Evolutionary conservation across 2,113 vertebrate genomes (phyloP).

Genomic region (Tenebrosternarchus preto): DNA sequence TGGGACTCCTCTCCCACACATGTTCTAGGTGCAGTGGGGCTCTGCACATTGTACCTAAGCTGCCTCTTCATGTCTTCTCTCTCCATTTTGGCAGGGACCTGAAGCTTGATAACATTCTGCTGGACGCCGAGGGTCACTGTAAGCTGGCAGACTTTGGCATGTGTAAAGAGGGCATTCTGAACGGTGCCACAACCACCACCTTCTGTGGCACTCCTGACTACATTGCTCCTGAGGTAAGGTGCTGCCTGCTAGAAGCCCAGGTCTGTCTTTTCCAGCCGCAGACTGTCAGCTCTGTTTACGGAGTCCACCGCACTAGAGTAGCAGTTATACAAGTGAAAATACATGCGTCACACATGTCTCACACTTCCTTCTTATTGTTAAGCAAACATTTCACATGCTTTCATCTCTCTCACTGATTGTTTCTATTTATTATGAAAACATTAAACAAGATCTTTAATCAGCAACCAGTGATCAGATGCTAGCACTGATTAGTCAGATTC

Average conservation of each 20-base stretch:
- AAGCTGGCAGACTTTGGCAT: constrained; percentile 99
- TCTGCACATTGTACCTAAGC: background rate
- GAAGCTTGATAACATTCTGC: constrained; percentile 98
- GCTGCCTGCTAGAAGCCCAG: background rate
- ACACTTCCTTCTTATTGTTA: background rate
- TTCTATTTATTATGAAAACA: background rate
- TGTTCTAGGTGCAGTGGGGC: background rate
- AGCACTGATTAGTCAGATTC: too few relatives aligned
- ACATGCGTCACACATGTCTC: background rate
- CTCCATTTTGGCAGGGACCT: constrained; percentile 84
- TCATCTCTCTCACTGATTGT: background rate
- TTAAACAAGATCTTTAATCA: background rate
- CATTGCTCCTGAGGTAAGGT: constrained; percentile 92
- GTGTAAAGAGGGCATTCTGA: constrained; percentile 98
- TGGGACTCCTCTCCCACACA: background rate
- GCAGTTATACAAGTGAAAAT: background rate
- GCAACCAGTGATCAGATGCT: too few relatives aligned
- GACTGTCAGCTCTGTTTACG: background rate
- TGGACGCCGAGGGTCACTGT: constrained; percentile 98
- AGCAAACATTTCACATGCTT: background rate
- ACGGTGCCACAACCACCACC: constrained; percentile 94
- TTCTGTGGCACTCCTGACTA: constrained; percentile 99
- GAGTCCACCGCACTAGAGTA: background rate
- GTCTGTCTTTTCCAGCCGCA: background rate
- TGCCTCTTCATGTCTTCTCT: constrained; percentile 23